Conservation (phyloP, 2,888 invertebrate genomes). For the Spodoptera littoralis region DNA sequence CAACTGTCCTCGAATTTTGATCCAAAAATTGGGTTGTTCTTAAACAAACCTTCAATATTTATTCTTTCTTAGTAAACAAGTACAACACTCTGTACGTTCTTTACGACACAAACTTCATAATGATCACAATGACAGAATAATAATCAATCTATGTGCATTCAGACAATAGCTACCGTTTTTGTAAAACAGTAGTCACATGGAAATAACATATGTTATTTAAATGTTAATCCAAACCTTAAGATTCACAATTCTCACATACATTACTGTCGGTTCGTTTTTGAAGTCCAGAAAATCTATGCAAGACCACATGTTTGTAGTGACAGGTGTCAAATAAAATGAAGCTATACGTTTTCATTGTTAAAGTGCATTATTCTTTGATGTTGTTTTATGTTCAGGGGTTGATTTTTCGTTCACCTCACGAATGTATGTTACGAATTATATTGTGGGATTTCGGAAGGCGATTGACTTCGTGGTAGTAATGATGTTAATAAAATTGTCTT, state of each 20-base stretch:
- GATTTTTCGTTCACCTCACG: slow-evolving; percentile 55
- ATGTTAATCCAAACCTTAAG: slow-evolving; percentile 68
- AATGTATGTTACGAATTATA: slow-evolving; percentile 23
- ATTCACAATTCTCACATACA: slow-evolving; percentile 73
- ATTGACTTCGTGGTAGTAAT: neutral
- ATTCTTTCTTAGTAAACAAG: slow-evolving; percentile 7
- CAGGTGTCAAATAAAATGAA: slow-evolving; percentile 24
- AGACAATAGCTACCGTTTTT: slow-evolving; percentile 65
- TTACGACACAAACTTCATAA: slow-evolving; percentile 28
- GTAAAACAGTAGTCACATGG: slow-evolving; percentile 71
- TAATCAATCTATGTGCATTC: slow-evolving; percentile 64
- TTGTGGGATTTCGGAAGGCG: slow-evolving; percentile 35
- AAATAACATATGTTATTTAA: slow-evolving; percentile 68
- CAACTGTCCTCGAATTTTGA: no score
- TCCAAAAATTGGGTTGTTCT: no score
- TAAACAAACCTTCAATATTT: neutral
- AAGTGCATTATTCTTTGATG: slow-evolving; percentile 20
- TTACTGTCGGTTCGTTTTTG: slow-evolving; percentile 70
- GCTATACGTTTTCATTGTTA: slow-evolving; percentile 7
- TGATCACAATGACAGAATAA: slow-evolving; percentile 50
- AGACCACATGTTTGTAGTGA: slow-evolving; percentile 19
- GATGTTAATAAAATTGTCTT: no score
- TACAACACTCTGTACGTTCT: slow-evolving; percentile 9
- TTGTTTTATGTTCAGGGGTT: slow-evolving; percentile 25
- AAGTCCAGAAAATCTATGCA: slow-evolving; percentile 40